A percentile compares a stretch with the other conserved stretches of the same genome.
Evolutionary conservation across 2,888 invertebrate genomes (phyloP).

Genomic region (Parelbella ahira): DNA sequence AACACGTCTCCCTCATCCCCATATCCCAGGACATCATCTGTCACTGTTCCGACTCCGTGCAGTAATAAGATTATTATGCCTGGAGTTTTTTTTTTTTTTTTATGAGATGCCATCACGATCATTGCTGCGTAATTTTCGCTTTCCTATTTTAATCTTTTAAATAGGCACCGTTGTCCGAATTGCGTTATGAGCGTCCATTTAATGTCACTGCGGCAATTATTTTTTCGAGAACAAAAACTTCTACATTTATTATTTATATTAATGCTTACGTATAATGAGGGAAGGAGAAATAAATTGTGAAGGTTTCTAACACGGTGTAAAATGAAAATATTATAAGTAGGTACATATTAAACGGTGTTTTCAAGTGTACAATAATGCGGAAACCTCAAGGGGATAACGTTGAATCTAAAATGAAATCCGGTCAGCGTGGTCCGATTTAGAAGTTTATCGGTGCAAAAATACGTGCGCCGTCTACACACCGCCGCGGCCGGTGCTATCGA

Average conservation of each 20-base stretch:
- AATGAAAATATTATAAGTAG: no score
- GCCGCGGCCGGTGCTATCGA: no score
- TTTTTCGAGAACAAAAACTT: background rate
- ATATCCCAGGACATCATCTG: conserved; percentile 33
- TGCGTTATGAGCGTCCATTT: conserved; percentile 1
- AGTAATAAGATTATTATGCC: conserved; percentile 19
- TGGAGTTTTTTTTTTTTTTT: conserved; percentile 10
- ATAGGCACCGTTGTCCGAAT: background rate
- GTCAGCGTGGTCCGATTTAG: no score
- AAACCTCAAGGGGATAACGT: no score
- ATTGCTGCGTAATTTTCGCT: conserved; percentile 6
- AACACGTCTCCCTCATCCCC: conserved; percentile 30
- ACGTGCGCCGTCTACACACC: no score
- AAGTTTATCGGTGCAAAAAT: no score
- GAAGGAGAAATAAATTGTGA: no score
- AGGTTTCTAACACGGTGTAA: no score
- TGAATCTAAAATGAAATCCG: no score
- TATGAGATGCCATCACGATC: conserved; percentile 9
- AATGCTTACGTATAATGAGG: conserved; percentile 1
- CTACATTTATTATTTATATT: conserved; percentile 1
- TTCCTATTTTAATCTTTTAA: conserved; percentile 3
- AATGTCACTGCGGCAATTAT: conserved; percentile 5
- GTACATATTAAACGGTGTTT: no score
- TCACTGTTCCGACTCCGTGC: conserved; percentile 31
- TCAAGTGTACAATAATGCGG: no score